Conservation (phyloP, 2,888 invertebrate genomes). For the Azorinus chamasolen region DNA sequence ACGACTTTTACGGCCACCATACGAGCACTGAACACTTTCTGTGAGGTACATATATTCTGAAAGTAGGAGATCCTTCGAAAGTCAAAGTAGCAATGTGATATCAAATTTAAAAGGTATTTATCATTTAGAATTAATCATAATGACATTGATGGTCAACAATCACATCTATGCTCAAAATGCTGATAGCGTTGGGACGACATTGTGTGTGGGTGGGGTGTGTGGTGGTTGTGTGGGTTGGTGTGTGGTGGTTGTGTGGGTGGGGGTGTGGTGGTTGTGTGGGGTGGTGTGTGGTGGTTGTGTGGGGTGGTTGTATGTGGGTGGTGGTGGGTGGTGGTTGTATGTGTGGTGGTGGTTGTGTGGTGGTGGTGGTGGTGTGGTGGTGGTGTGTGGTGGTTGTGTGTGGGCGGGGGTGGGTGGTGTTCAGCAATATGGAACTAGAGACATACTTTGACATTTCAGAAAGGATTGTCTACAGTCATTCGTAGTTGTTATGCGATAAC, state of each 20-base stretch:
- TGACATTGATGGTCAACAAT: too few relatives aligned
- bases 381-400: not conserved
- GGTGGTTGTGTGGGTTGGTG: not conserved
- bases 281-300: not conserved
- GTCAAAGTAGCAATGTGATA: too few relatives aligned
- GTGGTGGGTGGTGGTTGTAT: not conserved
- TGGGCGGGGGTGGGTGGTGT: not conserved
- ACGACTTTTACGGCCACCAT: too few relatives aligned
- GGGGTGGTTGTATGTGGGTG: not conserved
- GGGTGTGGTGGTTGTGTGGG: not conserved
- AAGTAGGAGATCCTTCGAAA: too few relatives aligned
- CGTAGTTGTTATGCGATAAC: too few relatives aligned
- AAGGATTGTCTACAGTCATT: not conserved
- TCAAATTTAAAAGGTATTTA: too few relatives aligned
- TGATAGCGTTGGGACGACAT: too few relatives aligned
- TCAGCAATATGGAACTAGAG: not conserved
- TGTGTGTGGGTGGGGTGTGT: not conserved
- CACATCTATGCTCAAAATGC: too few relatives aligned
- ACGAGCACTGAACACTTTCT: too few relatives aligned
- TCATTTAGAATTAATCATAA: too few relatives aligned
- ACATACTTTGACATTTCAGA: not conserved
- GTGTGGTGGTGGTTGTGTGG: not conserved
- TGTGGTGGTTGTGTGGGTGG: too few relatives aligned
- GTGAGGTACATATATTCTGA: too few relatives aligned
- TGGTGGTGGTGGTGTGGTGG: not conserved